Evolutionary conservation across 1,140 invertebrate species (phyloP), one percentile per base, ranked within the genome.

Genomic region (Micrasema minimum): DNA sequence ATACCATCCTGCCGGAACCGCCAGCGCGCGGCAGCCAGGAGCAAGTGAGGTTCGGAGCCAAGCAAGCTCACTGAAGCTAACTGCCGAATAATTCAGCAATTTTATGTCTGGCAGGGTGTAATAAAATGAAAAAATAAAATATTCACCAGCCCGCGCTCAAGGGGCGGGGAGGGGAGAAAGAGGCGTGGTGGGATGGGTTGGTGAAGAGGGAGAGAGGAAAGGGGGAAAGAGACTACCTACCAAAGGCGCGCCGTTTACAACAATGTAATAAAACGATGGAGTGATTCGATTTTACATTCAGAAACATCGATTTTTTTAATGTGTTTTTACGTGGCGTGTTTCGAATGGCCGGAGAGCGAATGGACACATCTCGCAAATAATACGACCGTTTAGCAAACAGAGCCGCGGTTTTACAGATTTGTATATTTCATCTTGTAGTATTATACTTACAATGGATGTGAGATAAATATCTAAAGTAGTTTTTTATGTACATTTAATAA

Each of bases 51-150:
- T 12, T 23, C 20, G n/a, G 45, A 11, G 18, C 66, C n/a, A n/a
- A n/a, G n/a, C n/a, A n/a, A n/a, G n/a, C n/a, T n/a, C n/a, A n/a
- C n/a, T n/a, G 72, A 72, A 74, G 72, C 72, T 73, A 73, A 73
- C 72, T 71, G 72, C 64, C 72, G 65, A 74, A 74, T 74, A 74
- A 74, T 74, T 74, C 72, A 74, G 61, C 69, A 70, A 74, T 74
- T 74, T 74, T 74, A 74, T 74, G 72, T 74, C 72, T 74, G 69
- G 53, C 69, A 51, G 69, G 64, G 57, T 64, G 72, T 74, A 74
- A 74, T 74, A 74, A 74, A 74, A 74, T 74, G 72, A 74, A 74
- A 74, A 74, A 74, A 74, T 74, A 74, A 74, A 74, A 74, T 74
- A 74, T 74, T 74, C 72, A 74, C 69, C 37, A 61, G 37, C 59